These are phyloP conservation scores for Pseudomyrmex dendroicus DNA, from an alignment of 1,140 invertebrate species.

Conservation along the genomic window DNA sequence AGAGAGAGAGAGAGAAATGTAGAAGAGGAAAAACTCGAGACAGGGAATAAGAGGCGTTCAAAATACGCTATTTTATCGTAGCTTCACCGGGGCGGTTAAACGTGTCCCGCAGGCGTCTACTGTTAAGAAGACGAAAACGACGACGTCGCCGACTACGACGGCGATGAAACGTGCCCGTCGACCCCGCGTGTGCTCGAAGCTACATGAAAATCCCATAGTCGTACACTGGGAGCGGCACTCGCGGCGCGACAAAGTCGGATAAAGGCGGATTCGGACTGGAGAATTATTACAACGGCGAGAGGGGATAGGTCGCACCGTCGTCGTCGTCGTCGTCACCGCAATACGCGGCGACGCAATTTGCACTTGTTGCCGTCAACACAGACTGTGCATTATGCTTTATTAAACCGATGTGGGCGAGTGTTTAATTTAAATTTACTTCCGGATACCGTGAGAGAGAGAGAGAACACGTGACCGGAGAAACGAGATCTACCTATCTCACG, in stretches of 20 bases:
- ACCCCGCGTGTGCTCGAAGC: slow-evolving; percentile 27
- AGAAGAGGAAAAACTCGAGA: background rate
- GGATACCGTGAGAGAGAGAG: slow-evolving; percentile 34
- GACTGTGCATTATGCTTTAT: slow-evolving; percentile 70
- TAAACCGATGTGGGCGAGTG: slow-evolving; percentile 67
- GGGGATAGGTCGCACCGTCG: background rate
- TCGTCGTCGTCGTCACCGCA: slow-evolving; percentile 20
- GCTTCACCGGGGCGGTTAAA: slow-evolving; percentile 22
- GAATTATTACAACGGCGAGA: slow-evolving; percentile 57
- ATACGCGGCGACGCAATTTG: slow-evolving; percentile 65
- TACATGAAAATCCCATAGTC: slow-evolving; percentile 71
- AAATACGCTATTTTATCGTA: slow-evolving; percentile 61
- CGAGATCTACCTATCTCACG: slow-evolving; percentile 11
- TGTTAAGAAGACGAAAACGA: slow-evolving; percentile 61
- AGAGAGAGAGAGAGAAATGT: background rate
- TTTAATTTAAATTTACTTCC: slow-evolving; percentile 74
- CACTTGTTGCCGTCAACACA: slow-evolving; percentile 69
- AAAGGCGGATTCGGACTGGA: slow-evolving; percentile 32
- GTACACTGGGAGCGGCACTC: background rate
- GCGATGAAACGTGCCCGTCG: slow-evolving; percentile 40
- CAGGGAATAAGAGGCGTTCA: slow-evolving; percentile 29
- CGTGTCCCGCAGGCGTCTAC: slow-evolving; percentile 32
- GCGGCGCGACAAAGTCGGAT: slow-evolving; percentile 13
- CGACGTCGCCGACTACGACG: slow-evolving; percentile 12
- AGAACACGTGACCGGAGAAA: slow-evolving; percentile 26